Base-by-base conservation (phyloP, 2,797 vertebrate genomes). In the Cynopterus sphinx region DNA sequence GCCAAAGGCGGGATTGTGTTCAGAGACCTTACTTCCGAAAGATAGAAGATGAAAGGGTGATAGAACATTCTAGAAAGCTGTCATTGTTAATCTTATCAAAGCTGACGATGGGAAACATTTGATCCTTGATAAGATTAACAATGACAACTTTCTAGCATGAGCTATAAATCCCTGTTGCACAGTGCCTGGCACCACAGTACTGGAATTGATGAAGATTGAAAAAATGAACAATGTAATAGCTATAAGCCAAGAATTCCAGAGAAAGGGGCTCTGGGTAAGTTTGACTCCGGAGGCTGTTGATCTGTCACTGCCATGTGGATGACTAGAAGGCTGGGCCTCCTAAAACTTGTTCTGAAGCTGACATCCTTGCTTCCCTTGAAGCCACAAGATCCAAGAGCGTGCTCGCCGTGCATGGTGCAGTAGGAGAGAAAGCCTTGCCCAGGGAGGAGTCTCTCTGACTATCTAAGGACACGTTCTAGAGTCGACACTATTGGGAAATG, bases 351-450 rank as follows among this genome's bases (percentile, higher is more conserved):
- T 49, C n/a, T 51, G 33, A 65, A 24, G 31, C 19, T 16, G 4
- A 16, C 6, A 19, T 11, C 2, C 9, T 36, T 36, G 26, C 26
- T n/a, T 61, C 41, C 39, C 33, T 19, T 39, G 31, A 33, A 93
- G 55, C 2, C n/a, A 43, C 22, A 3, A 9, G n/a, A 43, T 15
- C 24, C 28, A 22, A 51, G n/a, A 55, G 16, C 41, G 9, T 26
- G 41, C 16, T 55, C 2, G 4, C 36, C 41, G 2, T 1, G 2
- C 2, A 2, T 28, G 28, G 17, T 2, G n/a, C 7, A 8, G 3
- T 6, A 24, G 5, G 7, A 43, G 63, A 63, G 26, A 71, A 53
- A 41, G 12, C 12, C 2, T 33, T 6, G 7, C 15, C 4, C 11
- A 41, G 5, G 26, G 86, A 11, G 6, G 63, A 4, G 4, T n/a